A percentile compares a stretch with the other conserved stretches of the same genome.
Evolutionary conservation across 2,888 invertebrate species (phyloP).

Genomic region (Imbricaverruca yamaguchii): DNA sequence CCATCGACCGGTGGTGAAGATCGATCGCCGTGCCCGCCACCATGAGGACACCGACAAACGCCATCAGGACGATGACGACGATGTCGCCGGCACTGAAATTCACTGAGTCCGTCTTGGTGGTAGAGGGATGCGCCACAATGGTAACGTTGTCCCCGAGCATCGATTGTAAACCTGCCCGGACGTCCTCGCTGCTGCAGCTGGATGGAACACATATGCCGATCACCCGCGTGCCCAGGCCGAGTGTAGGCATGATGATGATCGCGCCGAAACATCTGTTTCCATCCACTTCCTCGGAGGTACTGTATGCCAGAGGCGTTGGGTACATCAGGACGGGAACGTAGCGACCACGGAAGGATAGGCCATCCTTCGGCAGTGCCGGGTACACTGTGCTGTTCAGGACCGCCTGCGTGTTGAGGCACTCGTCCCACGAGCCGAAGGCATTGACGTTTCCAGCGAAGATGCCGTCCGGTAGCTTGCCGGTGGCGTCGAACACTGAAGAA

Average conservation of each 20-base stretch:
- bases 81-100: background rate
- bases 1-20: background rate
- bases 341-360: background rate
- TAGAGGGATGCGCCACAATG: background rate
- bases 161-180: background rate
- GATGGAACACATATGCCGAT: background rate
- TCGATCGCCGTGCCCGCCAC: background rate
- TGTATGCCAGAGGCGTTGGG: no score
- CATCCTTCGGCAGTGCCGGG: background rate
- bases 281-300: no score
- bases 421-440: slow-evolving; percentile 27
- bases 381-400: background rate
- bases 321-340: background rate
- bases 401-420: slow-evolving; percentile 13
- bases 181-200: background rate
- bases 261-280: no score
- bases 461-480: slow-evolving; percentile 29
- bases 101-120: background rate
- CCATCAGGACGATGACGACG: background rate
- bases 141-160: background rate
- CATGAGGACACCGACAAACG: background rate
- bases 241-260: background rate
- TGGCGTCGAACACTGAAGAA: slow-evolving; percentile 28
- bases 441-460: slow-evolving; percentile 27
- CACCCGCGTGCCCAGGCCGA: background rate